phyloP scores from a whole-genome alignment of 1,140 invertebrate genomes.

The Caenorhabditis brenneri region DNA sequence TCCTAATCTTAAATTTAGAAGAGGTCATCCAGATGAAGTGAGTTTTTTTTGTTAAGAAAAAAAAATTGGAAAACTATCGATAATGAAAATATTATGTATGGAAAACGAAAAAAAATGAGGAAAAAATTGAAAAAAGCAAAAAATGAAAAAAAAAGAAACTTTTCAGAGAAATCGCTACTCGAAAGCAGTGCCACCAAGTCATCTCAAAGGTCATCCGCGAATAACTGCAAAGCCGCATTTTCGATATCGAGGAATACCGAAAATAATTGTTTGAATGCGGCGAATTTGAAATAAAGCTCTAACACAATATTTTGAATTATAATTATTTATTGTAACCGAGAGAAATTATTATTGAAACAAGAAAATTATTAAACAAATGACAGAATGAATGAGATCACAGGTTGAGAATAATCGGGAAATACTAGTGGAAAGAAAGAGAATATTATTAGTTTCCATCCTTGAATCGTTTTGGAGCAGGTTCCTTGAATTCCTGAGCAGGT shows the following conservation, averaged over 20 bases:
- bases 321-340: too few relatives aligned
- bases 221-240: background rate
- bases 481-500: too few relatives aligned
- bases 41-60: background rate
- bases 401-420: too few relatives aligned
- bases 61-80: background rate
- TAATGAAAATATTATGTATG: too few relatives aligned
- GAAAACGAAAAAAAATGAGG: too few relatives aligned
- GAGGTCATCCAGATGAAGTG: background rate
- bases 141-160: too few relatives aligned
- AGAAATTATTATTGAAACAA: too few relatives aligned
- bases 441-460: too few relatives aligned
- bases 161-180: background rate
- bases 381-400: background rate
- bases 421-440: too few relatives aligned
- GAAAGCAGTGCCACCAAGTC: background rate
- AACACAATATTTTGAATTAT: background rate
- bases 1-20: background rate
- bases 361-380: background rate
- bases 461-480: too few relatives aligned
- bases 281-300: too few relatives aligned
- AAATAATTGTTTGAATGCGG: background rate
- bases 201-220: background rate
- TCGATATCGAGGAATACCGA: conserved; percentile 5
- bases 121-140: too few relatives aligned